Evolutionary conservation across 2,888 invertebrate species (phyloP).

Genomic region (Crepidodera aurea): DNA sequence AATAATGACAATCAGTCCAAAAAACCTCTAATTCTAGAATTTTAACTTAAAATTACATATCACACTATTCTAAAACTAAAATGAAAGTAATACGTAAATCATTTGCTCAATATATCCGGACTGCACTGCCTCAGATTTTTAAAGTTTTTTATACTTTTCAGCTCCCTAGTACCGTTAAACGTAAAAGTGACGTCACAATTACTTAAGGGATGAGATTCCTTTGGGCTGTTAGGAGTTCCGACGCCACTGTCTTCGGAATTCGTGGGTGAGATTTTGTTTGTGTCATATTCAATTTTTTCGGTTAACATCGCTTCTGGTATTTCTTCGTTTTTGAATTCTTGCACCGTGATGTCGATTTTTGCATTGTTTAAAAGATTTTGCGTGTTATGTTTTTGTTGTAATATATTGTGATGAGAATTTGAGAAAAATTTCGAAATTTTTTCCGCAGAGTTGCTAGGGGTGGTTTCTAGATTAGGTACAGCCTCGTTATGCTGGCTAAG

Average conservation of each 20-base stretch:
- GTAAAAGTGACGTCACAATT: conserved; percentile 82
- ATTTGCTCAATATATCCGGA: conserved; percentile 52
- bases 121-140: conserved; percentile 50
- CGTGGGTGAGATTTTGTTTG: conserved; percentile 52
- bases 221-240: conserved; percentile 60
- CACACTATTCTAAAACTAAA: conserved; percentile 14
- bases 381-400: conserved; percentile 63
- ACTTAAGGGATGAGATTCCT: conserved; percentile 72
- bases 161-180: conserved; percentile 81
- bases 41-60: conserved; percentile 14
- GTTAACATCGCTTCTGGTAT: conserved; percentile 11
- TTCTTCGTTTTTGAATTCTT: conserved; percentile 49
- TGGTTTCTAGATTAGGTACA: conserved; percentile 28
- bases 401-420: conserved; percentile 73
- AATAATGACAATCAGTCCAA: too few species aligned
- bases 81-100: conserved; percentile 31
- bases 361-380: conserved; percentile 37
- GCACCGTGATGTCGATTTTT: conserved; percentile 57
- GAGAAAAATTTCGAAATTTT: conserved; percentile 68
- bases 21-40: neutral
- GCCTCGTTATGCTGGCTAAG: conserved; percentile 45
- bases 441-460: conserved; percentile 41
- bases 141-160: conserved; percentile 72
- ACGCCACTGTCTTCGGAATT: conserved; percentile 69
- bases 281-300: conserved; percentile 40